A percentile compares a stretch with the other conserved stretches of the same genome.
Evolutionary conservation across 2,797 vertebrate species (phyloP).

Genomic region (Anguilla obscura): DNA sequence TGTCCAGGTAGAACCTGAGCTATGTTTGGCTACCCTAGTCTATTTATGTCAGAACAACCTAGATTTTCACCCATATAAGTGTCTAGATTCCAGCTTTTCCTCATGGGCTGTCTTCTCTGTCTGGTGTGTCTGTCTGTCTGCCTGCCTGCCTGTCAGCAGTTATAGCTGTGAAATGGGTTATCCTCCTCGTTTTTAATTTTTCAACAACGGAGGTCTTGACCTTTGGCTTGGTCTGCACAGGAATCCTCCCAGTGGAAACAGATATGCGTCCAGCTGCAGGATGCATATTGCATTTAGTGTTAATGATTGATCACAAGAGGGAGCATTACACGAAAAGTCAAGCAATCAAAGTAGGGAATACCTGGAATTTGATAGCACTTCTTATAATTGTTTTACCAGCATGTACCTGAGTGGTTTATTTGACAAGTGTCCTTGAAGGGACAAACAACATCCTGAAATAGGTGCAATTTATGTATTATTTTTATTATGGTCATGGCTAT

Average conservation of each 20-base stretch:
- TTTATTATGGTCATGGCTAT: background rate
- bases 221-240: background rate
- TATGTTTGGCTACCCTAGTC: too few species aligned
- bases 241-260: background rate
- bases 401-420: background rate
- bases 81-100: too few species aligned
- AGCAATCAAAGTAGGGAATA: background rate
- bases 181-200: background rate
- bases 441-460: background rate
- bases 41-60: too few species aligned
- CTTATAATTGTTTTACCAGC: background rate
- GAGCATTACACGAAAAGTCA: background rate
- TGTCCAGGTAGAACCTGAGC: too few species aligned
- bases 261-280: background rate
- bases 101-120: too few species aligned
- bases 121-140: background rate
- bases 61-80: too few species aligned
- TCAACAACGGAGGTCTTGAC: background rate
- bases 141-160: background rate
- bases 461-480: background rate
- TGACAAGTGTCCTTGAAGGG: background rate
- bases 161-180: background rate
- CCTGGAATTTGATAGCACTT: background rate
- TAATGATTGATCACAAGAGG: background rate
- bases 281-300: background rate